These are phyloP conservation scores for Napeogenes sylphis DNA, from an alignment of 2,888 invertebrate genomes.

Conservation along the genomic window DNA sequence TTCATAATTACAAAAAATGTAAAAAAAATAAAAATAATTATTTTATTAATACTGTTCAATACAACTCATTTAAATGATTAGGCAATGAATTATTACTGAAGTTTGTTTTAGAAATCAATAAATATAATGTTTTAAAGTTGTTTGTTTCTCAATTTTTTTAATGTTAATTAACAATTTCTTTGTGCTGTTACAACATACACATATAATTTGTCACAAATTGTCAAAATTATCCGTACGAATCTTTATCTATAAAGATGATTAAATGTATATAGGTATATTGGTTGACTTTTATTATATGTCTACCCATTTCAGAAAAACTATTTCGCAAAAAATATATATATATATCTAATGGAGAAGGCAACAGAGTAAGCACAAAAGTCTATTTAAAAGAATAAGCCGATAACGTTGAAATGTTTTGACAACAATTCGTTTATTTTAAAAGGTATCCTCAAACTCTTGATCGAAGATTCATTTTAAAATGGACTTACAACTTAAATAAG, in stretches of 20 bases:
- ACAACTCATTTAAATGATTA: not conserved
- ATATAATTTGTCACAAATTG: slow-evolving; percentile 4
- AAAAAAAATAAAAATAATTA: not conserved
- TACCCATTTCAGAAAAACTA: too few relatives aligned
- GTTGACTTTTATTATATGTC: not conserved
- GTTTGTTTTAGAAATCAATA: slow-evolving; percentile 2
- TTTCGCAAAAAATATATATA: too few relatives aligned
- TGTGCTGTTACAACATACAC: slow-evolving; percentile 9
- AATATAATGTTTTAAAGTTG: slow-evolving; percentile 13
- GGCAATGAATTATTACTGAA: not conserved
- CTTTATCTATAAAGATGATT: slow-evolving; percentile 39
- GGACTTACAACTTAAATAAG: too few relatives aligned
- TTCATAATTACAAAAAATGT: not conserved
- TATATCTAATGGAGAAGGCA: too few relatives aligned
- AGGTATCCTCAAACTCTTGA: too few relatives aligned
- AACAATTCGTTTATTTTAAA: too few relatives aligned
- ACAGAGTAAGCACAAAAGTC: too few relatives aligned
- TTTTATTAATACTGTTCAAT: not conserved
- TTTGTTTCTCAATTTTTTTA: slow-evolving; percentile 13
- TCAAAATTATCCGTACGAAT: slow-evolving; percentile 27
- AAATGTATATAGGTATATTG: slow-evolving; percentile 38
- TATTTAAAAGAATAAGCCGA: too few relatives aligned
- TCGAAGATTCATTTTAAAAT: too few relatives aligned
- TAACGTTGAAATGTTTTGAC: too few relatives aligned
- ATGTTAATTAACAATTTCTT: slow-evolving; percentile 11